Percentiles rank a stretch among this genome's conserved stretches.
Evolutionary conservation across 2,888 invertebrate genomes (phyloP).

Genomic region (Aphodius sticticus): DNA sequence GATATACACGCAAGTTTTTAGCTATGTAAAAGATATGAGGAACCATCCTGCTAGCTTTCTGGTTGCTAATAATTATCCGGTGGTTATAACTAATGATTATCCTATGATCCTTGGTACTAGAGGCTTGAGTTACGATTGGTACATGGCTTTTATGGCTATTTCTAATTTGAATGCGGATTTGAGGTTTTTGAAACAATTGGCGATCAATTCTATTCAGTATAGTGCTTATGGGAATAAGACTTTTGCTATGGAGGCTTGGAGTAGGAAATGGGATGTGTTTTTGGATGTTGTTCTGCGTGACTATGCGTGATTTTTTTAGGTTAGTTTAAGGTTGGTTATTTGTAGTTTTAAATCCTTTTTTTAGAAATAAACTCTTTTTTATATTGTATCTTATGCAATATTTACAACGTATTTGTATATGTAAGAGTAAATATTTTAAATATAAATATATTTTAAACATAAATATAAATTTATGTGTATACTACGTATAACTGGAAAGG

Average conservation of each 20-base stretch:
- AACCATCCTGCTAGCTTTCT: slow-evolving; percentile 77
- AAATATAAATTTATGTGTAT: too few species aligned
- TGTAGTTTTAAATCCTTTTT: slow-evolving; percentile 58
- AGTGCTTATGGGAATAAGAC: slow-evolving; percentile 66
- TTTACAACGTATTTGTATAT: too few species aligned
- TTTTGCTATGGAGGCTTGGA: slow-evolving; percentile 63
- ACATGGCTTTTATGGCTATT: slow-evolving; percentile 75
- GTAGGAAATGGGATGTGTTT: slow-evolving; percentile 62
- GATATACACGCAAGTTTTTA: slow-evolving; percentile 78
- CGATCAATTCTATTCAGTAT: slow-evolving; percentile 72
- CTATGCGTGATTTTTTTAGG: slow-evolving; percentile 53
- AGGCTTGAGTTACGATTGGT: slow-evolving; percentile 74
- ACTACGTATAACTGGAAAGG: too few species aligned
- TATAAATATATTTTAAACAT: too few species aligned
- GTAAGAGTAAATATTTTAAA: too few species aligned
- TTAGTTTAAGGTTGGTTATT: slow-evolving; percentile 65
- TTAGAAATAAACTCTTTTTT: slow-evolving; percentile 78
- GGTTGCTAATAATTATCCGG: slow-evolving; percentile 70
- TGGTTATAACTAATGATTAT: slow-evolving; percentile 77
- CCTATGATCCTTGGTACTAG: slow-evolving; percentile 70
- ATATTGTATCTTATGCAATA: slow-evolving; percentile 74
- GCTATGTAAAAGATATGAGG: slow-evolving; percentile 73
- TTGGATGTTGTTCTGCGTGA: neutral
- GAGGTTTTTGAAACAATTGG: slow-evolving; percentile 71
- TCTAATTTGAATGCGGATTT: slow-evolving; percentile 72